Evolutionary conservation across 2,888 invertebrate species (phyloP).

Genomic region (Sarcophaga carnaria): DNA sequence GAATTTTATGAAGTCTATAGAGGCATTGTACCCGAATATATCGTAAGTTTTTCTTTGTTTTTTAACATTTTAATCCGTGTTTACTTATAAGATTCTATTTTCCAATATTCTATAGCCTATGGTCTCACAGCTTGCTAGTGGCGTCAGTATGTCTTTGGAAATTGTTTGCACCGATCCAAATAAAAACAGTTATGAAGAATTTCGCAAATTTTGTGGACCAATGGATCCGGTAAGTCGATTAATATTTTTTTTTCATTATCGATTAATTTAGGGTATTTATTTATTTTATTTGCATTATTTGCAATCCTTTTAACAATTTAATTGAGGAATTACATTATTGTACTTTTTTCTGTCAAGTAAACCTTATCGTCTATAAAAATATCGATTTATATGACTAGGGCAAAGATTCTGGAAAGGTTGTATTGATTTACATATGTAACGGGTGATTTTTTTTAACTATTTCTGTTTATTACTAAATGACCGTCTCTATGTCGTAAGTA

Average conservation of each 20-base stretch:
- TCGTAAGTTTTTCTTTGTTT: conserved; percentile 81
- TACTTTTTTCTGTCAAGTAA: too few species aligned
- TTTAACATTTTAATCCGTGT: neutral
- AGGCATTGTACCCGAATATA: conserved; percentile 91
- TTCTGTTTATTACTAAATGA: too few species aligned
- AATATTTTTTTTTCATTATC: neutral
- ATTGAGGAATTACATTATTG: too few species aligned
- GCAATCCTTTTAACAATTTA: too few species aligned
- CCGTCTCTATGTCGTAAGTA: too few species aligned
- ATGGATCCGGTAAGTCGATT: conserved; percentile 89
- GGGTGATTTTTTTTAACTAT: too few species aligned
- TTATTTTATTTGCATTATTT: too few species aligned
- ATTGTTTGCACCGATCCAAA: conserved; percentile 85
- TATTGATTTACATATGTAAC: too few species aligned
- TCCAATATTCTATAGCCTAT: conserved; percentile 84
- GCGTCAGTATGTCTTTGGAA: conserved; percentile 93
- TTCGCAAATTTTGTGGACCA: conserved; percentile 93
- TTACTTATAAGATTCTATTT: neutral
- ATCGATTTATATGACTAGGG: too few species aligned
- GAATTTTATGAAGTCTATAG: conserved; percentile 97
- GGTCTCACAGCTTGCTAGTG: conserved; percentile 92
- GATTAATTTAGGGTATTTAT: too few species aligned
- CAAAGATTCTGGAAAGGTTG: too few species aligned
- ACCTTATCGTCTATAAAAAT: too few species aligned
- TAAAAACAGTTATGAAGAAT: conserved; percentile 85